Evolutionary conservation across 2,888 invertebrate genomes (phyloP), one percentile per base, ranked within the genome.

Genomic region (Mellilla xanthometata): DNA sequence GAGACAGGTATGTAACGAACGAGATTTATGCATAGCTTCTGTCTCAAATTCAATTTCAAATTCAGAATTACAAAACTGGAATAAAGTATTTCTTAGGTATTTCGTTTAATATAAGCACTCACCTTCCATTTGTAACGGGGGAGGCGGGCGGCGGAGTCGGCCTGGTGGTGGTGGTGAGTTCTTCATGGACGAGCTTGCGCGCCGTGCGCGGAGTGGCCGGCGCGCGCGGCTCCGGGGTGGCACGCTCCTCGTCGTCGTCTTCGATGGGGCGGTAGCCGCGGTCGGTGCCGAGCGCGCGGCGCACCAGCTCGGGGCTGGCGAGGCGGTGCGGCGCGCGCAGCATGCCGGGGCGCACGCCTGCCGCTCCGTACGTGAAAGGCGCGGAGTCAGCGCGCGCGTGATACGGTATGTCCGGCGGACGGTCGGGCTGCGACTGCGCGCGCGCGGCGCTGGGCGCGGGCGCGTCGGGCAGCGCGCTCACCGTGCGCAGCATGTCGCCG

Each of bases 361-460:
- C 92, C 52, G 92, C 93, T 44, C 96, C 96, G 92, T 97, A 97
- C 45, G 95, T 95, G 87, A 97, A 97, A 52, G 97, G 97, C 66
- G 95, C 93, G 66, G 95, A 95, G 82, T 96, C 95, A 63, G 95
- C 94, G 69, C 97, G 92, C 71, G 97, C 96, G 94, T 97, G 97
- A 88, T 97, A 97, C 62, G 97, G 97, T 78, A 96, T 96, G 78
- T 93, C 87, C 50, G 72, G 71, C 66, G 74, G 74, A 52, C 79
- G 76, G 73, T 90, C 91, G 75, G 81, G 88, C 72, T 80, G 89
- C 65, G 90, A 90, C 68, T 90, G 90, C 50, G 69, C 52, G 52
- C 55, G 58, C 48, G 59, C 59, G 48, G 51, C 56, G 26, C 10
- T 11, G 32, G 54, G 53, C 65, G 70, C 67, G 45, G 77, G 74